Evolutionary conservation across 2,797 vertebrate genomes (phyloP), one percentile per base, ranked within the genome.

Genomic region (Rhinatrema bivittatum): DNA sequence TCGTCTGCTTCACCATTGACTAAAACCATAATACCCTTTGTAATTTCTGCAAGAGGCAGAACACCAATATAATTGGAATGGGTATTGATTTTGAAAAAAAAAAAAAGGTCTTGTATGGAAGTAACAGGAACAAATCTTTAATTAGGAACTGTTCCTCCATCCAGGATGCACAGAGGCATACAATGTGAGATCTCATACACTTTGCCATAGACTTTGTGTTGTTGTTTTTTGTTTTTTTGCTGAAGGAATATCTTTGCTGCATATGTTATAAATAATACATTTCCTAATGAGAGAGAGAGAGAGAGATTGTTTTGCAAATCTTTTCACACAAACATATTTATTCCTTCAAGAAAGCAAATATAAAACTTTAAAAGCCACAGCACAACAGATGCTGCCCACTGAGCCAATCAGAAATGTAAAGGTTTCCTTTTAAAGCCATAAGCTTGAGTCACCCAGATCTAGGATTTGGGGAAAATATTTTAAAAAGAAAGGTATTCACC

Each of bases 271-370:
- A 52, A 42, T 47, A 46, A 12, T 40, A 20, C 16, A 29, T 52
- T 50, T 45, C 5, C 23, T 24, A 21, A 59, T 50, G 46, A 31
- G 3, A 35, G 31, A 42, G 34, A 20, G 46, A 31, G 3, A 35
- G 31, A 42, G 34, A 20, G 10, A 17, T 10, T 13, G 18, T 31
- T 48, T 44, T 38, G 54, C 27, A 18, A 38, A 16, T 15, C 20
- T 23, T n/a, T 5, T 14, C 25, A 29, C 7, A 36, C 16, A 55
- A 52, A 33, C 3, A 2, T 43, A 49, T 35, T 39, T 33, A 3
- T 0, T n/a, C 20, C 17, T 25, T 18, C 3, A 12, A 7, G 24
- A 13, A n/a, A 25, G 32, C n/a, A 12, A 46, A 46, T 46, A 14
- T 3, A 1, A 16, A 15, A 16, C 11, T 20, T 46, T n/a, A n/a